These are phyloP conservation scores for Gerris lacustris DNA, from an alignment of 2,888 invertebrate species.

Conservation along the genomic window DNA sequence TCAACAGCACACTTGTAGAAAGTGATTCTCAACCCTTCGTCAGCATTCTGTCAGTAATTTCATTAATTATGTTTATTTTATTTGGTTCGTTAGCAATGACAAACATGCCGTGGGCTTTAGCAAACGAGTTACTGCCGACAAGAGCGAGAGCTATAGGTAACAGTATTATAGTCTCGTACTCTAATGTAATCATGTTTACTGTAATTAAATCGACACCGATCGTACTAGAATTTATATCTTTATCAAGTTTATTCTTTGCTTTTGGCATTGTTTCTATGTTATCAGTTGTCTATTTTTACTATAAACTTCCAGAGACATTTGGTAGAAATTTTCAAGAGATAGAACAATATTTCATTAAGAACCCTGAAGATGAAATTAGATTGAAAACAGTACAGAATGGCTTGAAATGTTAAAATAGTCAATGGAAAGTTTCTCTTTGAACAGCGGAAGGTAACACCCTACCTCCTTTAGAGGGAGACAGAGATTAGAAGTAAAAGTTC, in stretches of 20 bases:
- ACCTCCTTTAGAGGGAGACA: too few relatives aligned
- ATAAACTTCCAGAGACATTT: constrained; percentile 46
- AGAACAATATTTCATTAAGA: constrained; percentile 34
- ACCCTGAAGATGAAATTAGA: too few relatives aligned
- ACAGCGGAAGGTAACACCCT: too few relatives aligned
- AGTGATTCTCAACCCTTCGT: not conserved
- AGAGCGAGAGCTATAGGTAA: constrained; percentile 43
- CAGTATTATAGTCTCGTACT: constrained; percentile 42
- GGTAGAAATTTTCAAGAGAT: constrained; percentile 46
- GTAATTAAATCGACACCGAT: constrained; percentile 43
- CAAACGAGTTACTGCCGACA: constrained; percentile 43
- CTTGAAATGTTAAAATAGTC: not conserved
- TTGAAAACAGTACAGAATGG: not conserved
- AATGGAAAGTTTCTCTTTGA: not conserved
- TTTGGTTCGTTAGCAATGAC: constrained; percentile 44
- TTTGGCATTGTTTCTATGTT: constrained; percentile 40
- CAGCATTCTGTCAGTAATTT: not conserved
- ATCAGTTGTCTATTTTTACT: constrained; percentile 40
- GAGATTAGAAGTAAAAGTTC: too few relatives aligned
- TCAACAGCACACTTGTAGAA: not conserved
- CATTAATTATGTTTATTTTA: constrained; percentile 37
- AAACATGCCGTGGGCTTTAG: constrained; percentile 48
- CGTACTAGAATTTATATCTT: constrained; percentile 37
- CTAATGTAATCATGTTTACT: constrained; percentile 44
- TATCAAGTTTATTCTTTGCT: constrained; percentile 40